Evolutionary conservation across 1,140 invertebrate genomes (phyloP), one percentile per base, ranked within the genome.

Genomic region (Anadara kagoshimensis): DNA sequence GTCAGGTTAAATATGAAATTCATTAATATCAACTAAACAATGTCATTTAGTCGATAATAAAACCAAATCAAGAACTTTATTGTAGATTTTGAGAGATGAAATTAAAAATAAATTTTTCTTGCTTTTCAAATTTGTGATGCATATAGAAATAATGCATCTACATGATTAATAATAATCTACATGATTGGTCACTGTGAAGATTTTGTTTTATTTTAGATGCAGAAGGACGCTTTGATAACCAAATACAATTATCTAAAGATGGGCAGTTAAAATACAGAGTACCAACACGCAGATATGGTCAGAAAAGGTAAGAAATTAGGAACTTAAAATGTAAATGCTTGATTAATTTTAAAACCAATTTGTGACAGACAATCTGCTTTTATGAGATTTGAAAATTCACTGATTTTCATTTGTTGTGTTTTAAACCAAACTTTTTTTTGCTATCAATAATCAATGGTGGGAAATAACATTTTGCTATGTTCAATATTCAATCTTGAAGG

Each of bases 191-290:
- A 47, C 45, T 47, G 14, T 49, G 47, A n/a, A 14, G 4, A 3
- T 47, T 63, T 8, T n/a, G 1, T 64, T 64, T 8, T 36, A 53
- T 64, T 64, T 64, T 36, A 64, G 62, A 64, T 64, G 45, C 62
- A 47, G 36, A 64, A 18, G 45, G 47, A 20, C 49, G 51, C 51
- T 43, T 45, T 16, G 41, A 36, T 16, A 63, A 49, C 12, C 36
- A 59, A 59, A 45, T 5, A 22, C 22, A 26, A 18, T 49, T n/a
- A 7, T 36, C 29, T 36, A 36, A 36, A 36, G 29, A 36, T 36
- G 29, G 29, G 2, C 29, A 36, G 29, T 36, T 36, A 7, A 36
- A 7, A 36, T 36, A 36, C 47, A 63, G 49, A 63, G 20, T 49
- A 51, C 62, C 62, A 64, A n/a, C 62, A 10, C 49, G 62, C 8